Base-by-base conservation (phyloP, 1,140 invertebrate genomes). In the Spodoptera frugiperda region DNA sequence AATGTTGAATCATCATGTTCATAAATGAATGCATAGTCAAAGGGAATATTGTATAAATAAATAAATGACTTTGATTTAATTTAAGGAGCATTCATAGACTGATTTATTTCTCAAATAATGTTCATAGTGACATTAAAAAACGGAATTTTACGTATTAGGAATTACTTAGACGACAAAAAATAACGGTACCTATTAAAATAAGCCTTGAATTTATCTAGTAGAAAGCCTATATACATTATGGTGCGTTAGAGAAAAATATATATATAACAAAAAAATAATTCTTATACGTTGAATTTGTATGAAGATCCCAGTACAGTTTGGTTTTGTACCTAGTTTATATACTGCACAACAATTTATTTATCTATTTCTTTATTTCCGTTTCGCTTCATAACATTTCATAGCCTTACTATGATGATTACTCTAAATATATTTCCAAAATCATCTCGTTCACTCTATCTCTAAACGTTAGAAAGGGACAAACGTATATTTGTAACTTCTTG, bases 161-260 rank as follows among this genome's bases (percentile, higher is more conserved):
- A 65, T 75, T 78, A 39, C 33, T 39, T 39, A 79, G 76, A 70
- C 68, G 65, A 81, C 84, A 85, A 81, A 88, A n/a, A 84, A 74
- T 78, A 87, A 89, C 84, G 87, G 90, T 91, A 92, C 89, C 90
- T 90, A 91, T 82, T 83, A 84, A 87, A 79, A 79, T 80, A 85
- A 88, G 90, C 89, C 88, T 92, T 91, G 82, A 85, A 80, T 57
- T 54, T 84, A 79, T 86, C 55, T 87, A 80, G 86, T 90, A 87
- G 83, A 83, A 82, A 88, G 86, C 86, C 84, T 92, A 91, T 83
- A 83, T 53, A 86, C 81, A 76, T 71, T 79, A 84, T 91, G 88
- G 84, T 91, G 87, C 85, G 82, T 89, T 90, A 90, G 87, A 78
- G 57, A 83, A 76, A 79, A 77, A 82, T 77, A 78, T 78, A 79